Evolutionary conservation across 1,140 invertebrate genomes (phyloP).

Genomic region (Thaumatotibia leucotreta): DNA sequence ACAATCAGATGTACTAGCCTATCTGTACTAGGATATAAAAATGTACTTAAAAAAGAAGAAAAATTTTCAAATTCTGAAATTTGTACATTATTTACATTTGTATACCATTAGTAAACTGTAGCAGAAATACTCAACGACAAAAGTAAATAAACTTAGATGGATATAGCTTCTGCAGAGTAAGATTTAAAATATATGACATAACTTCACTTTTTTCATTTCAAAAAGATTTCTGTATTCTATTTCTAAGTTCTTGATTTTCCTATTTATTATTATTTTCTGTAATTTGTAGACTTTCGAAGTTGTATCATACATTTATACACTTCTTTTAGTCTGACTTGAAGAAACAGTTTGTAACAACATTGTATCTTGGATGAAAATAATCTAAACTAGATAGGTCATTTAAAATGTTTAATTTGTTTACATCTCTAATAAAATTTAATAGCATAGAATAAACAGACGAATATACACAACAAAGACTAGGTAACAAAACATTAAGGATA

Average conservation of each 20-base stretch:
- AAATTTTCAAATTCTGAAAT: slow-evolving; percentile 35
- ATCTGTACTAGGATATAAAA: slow-evolving; percentile 52
- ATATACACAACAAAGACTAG: slow-evolving; percentile 6
- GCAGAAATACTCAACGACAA: no score
- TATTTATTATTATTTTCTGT: no score
- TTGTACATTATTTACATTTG: slow-evolving; percentile 65
- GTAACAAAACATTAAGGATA: slow-evolving; percentile 9
- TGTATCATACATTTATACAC: neutral
- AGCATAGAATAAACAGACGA: slow-evolving; percentile 11
- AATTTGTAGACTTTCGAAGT: neutral
- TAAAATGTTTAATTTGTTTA: neutral
- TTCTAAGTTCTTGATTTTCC: no score
- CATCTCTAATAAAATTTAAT: slow-evolving; percentile 3
- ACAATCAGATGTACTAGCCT: slow-evolving; percentile 47
- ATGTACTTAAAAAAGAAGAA: slow-evolving; percentile 23
- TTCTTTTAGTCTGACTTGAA: neutral
- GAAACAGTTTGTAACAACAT: neutral
- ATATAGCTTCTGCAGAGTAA: no score
- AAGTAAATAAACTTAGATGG: neutral
- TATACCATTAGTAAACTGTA: neutral
- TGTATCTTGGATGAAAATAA: neutral
- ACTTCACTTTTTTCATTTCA: no score
- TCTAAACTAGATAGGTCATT: neutral
- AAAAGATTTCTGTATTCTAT: no score
- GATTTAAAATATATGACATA: no score